A percentile compares a stretch with the other conserved stretches of the same genome.
Evolutionary conservation across 2,888 invertebrate species (phyloP).

Genomic region (Dolichopus griseipennis): DNA sequence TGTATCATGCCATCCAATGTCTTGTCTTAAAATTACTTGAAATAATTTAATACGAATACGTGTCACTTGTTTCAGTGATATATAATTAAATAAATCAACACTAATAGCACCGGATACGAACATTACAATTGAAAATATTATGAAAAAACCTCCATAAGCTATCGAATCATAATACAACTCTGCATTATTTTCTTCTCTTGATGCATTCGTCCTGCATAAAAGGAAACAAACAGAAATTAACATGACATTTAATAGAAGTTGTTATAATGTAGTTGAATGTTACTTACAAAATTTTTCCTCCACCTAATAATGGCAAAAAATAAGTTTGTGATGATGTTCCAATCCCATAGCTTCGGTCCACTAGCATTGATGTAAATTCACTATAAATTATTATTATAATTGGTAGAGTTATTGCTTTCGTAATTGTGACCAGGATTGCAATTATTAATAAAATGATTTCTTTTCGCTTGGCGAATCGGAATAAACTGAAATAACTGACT

Average conservation of each 20-base stretch:
- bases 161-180: constrained; percentile 57
- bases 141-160: constrained; percentile 57
- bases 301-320: constrained; percentile 53
- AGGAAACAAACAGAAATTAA: constrained; percentile 8
- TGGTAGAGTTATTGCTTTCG: constrained; percentile 58
- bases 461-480: constrained; percentile 52
- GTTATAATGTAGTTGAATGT: neutral
- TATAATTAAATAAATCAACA: constrained; percentile 58
- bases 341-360: constrained; percentile 53
- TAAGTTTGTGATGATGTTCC: constrained; percentile 52
- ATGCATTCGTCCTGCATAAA: constrained; percentile 46
- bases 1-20: constrained; percentile 65
- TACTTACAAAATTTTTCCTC: constrained; percentile 51
- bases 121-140: constrained; percentile 50
- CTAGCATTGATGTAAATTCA: constrained; percentile 60
- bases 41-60: constrained; percentile 55
- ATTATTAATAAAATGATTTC: constrained; percentile 49
- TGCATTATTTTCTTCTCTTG: constrained; percentile 47
- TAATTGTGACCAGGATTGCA: constrained; percentile 51
- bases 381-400: constrained; percentile 62
- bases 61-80: constrained; percentile 55
- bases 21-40: constrained; percentile 57
- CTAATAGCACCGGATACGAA: constrained; percentile 56
- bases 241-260: constrained; percentile 1
- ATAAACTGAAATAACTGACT: constrained; percentile 33